These are phyloP conservation scores for Bucorvus abyssinicus DNA, from an alignment of 2,797 vertebrate species.

Conservation along the genomic window DNA sequence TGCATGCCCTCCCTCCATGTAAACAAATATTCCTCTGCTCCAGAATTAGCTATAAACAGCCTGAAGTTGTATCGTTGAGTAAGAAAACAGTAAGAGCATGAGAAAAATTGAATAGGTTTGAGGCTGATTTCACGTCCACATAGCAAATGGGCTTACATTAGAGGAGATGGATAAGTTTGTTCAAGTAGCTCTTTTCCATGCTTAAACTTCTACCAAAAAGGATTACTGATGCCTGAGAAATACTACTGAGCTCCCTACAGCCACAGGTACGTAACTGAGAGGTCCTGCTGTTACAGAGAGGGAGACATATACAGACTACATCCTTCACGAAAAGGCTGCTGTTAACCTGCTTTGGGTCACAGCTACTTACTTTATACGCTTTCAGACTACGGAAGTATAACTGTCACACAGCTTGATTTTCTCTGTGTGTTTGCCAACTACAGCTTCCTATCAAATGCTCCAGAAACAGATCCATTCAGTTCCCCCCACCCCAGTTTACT, in stretches of 20 bases:
- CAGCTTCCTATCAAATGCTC: neutral
- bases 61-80: neutral
- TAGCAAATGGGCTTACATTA: neutral
- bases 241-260: neutral
- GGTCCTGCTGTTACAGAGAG: neutral
- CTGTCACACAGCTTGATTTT: neutral
- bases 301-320: too few relatives aligned
- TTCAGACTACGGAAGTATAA: neutral
- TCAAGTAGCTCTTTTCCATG: neutral
- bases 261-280: too few relatives aligned
- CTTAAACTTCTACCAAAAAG: neutral
- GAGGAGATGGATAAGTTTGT: neutral
- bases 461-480: neutral
- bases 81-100: neutral
- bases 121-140: neutral
- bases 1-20: neutral
- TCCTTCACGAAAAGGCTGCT: neutral
- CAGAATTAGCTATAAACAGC: neutral
- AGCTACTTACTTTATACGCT: neutral
- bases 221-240: neutral
- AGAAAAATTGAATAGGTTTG: neutral
- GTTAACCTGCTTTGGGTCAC: neutral
- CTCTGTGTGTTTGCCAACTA: neutral
- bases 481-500: accelerated
- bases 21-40: neutral